phyloP scores from a whole-genome alignment of 2,113 vertebrate species.

The Phylloscopus trochilus region DNA sequence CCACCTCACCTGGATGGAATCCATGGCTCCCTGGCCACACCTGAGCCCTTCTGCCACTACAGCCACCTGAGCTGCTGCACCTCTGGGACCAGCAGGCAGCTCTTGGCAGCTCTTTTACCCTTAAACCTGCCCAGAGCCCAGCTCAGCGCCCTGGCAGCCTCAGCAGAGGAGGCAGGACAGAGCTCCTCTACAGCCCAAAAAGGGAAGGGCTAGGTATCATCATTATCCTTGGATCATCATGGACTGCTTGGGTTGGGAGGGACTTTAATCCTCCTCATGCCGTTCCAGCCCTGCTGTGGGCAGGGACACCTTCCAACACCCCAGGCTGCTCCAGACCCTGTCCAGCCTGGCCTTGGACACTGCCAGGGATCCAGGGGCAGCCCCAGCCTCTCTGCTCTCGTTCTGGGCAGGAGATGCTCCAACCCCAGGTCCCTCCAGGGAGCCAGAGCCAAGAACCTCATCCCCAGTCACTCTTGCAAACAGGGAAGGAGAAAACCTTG shows the following conservation, averaged over 20 bases:
- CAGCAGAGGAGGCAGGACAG: background rate
- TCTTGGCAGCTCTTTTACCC: background rate
- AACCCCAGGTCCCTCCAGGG: rapidly evolving
- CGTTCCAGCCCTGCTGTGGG: too few species aligned
- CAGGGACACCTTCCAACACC: too few species aligned
- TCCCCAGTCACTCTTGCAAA: background rate
- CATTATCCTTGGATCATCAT: background rate
- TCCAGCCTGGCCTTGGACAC: too few species aligned
- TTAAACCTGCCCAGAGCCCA: background rate
- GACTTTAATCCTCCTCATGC: background rate
- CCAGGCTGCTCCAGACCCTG: too few species aligned
- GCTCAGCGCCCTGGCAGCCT: background rate
- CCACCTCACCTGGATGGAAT: background rate
- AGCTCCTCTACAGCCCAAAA: background rate
- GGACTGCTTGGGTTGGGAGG: background rate
- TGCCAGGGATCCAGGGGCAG: too few species aligned
- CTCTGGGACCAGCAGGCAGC: rapidly evolving
- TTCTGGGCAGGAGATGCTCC: background rate
- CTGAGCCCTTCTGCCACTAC: background rate
- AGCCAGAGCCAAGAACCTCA: background rate
- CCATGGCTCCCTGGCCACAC: background rate
- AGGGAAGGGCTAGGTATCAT: background rate
- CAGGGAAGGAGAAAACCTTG: background rate
- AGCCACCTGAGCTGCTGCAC: background rate
- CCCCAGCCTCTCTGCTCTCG: background rate